Evolutionary conservation across 2,113 vertebrate species (phyloP).

Genomic region (Trogon melanurus): DNA sequence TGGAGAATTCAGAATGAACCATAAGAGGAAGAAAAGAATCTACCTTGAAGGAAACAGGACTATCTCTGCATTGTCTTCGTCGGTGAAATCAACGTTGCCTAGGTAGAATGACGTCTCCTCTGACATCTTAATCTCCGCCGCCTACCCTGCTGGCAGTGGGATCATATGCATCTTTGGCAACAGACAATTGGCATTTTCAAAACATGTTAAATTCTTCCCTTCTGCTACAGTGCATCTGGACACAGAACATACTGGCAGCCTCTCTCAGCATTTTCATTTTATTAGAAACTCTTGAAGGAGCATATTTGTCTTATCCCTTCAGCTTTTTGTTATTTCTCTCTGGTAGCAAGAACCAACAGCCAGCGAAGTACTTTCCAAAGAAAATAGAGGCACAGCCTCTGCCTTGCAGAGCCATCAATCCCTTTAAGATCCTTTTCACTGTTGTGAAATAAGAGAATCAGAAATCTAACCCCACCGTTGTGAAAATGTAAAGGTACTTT

Average conservation of each 20-base stretch:
- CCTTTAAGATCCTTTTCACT: neutral
- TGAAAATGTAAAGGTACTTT: conserved; percentile 21
- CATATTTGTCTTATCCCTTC: conserved; percentile 29
- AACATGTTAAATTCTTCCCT: conserved; percentile 40
- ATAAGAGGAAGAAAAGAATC: neutral
- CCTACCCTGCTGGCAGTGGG: neutral
- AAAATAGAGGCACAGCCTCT: conserved; percentile 24
- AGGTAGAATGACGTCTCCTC: neutral
- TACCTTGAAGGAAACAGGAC: neutral
- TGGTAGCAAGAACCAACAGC: conserved; percentile 41
- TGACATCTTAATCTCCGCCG: conserved; percentile 9
- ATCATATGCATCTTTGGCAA: conserved; percentile 30
- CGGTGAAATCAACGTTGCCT: neutral
- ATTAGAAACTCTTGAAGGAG: conserved; percentile 42
- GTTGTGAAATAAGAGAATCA: conserved; percentile 36
- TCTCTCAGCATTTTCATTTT: neutral
- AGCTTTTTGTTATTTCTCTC: conserved; percentile 38
- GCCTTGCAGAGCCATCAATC: conserved; percentile 2
- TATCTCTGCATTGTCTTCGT: neutral
- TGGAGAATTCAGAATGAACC: neutral
- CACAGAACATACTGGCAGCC: neutral
- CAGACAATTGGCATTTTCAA: conserved; percentile 47
- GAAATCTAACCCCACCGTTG: neutral
- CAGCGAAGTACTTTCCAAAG: conserved; percentile 10
- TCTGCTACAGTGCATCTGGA: conserved; percentile 41